Evolutionary conservation across 35 echinoderm and acorn worm genomes (phyloP).

Genomic region (Nesometra sesokonis): DNA sequence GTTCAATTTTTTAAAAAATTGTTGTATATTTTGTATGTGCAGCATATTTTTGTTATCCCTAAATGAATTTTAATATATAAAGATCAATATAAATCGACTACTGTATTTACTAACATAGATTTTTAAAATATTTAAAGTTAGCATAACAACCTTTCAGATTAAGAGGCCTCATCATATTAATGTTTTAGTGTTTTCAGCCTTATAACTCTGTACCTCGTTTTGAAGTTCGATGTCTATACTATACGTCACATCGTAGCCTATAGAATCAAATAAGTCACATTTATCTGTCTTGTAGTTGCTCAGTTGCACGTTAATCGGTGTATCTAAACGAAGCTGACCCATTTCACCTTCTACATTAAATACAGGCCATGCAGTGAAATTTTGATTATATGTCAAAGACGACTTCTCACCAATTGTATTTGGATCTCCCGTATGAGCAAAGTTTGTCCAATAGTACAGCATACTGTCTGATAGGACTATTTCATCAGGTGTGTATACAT

Average conservation of each 20-base stretch:
- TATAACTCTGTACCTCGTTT: neutral
- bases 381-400: neutral
- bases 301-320: neutral
- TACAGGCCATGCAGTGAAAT: neutral
- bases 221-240: neutral
- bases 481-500: slow-evolving; percentile 16
- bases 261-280: neutral
- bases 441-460: slow-evolving; percentile 38
- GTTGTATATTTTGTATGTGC: no score
- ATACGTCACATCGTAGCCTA: neutral
- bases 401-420: slow-evolving; percentile 7
- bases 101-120: no score
- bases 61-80: no score
- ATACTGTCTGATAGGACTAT: slow-evolving; percentile 21
- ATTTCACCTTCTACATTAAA: neutral
- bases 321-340: neutral
- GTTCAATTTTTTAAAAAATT: no score
- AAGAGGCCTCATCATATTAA: no score
- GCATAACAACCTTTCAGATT: no score
- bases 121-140: no score
- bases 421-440: slow-evolving; percentile 45
- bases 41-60: no score
- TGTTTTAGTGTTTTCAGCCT: neutral
- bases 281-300: neutral
- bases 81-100: no score